A percentile compares a stretch with the other conserved stretches of the same genome.
Evolutionary conservation across 2,797 vertebrate species (phyloP).

Genomic region (Epinephelus malabaricus): DNA sequence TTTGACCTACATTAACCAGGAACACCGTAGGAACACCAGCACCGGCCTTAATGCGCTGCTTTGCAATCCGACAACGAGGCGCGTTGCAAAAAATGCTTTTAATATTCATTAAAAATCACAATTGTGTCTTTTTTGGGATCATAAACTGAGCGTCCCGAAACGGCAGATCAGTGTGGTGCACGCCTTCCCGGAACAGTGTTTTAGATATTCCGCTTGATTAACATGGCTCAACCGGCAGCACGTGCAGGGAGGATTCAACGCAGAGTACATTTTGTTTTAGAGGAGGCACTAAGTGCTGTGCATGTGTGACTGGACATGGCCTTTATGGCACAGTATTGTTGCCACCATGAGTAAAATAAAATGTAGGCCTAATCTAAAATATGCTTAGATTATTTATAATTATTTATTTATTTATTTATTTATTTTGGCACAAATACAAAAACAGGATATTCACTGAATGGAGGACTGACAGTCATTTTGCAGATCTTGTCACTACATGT

Average conservation of each 20-base stretch:
- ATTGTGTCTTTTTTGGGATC: constrained; percentile 21
- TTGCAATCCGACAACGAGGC: constrained; percentile 20
- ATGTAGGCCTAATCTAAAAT: constrained; percentile 7
- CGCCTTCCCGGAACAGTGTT: constrained; percentile 47
- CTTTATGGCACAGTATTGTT: constrained; percentile 3
- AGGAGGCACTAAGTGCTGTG: constrained; percentile 30
- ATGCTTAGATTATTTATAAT: constrained; percentile 11
- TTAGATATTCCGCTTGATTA: constrained; percentile 40
- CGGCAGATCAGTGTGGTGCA: constrained; percentile 8
- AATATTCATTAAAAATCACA: constrained; percentile 18
- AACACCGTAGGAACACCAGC: constrained; percentile 60
- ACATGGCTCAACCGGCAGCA: constrained; percentile 54
- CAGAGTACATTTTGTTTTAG: constrained; percentile 61
- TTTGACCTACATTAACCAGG: constrained; percentile 84
- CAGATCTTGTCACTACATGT: neutral
- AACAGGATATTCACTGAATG: neutral
- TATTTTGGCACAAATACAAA: neutral
- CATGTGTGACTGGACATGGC: constrained; percentile 28
- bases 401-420: constrained; percentile 21
- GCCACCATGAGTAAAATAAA: constrained; percentile 8
- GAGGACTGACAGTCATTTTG: neutral
- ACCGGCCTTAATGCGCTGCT: constrained; percentile 58
- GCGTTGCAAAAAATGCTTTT: constrained; percentile 27
- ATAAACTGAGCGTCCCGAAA: neutral
- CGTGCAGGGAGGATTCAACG: constrained; percentile 62